A percentile compares a stretch with the other conserved stretches of the same genome.
Conservation (phyloP, 2,888 invertebrate species). For the Cistogaster globosa region DNA sequence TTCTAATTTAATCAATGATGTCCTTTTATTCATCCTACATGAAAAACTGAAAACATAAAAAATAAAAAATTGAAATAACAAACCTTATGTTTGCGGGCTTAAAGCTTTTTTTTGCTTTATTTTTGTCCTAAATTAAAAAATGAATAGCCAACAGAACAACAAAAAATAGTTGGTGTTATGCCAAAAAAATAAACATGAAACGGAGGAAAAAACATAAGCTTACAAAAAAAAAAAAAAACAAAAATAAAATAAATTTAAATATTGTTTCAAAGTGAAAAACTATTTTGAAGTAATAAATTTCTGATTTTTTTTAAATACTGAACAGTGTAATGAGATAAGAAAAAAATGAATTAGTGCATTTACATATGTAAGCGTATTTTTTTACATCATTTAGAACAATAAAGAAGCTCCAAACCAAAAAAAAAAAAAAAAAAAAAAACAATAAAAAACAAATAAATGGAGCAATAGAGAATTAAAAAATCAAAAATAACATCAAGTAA, state of each 20-base stretch:
- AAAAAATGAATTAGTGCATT: not conserved
- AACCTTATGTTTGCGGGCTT: constrained; percentile 63
- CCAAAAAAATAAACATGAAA: constrained; percentile 36
- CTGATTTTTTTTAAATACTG: constrained; percentile 24
- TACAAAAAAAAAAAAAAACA: constrained; percentile 23
- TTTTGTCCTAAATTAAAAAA: constrained; percentile 42
- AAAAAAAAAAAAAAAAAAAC: no score
- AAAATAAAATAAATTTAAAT: constrained; percentile 21
- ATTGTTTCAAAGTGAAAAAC: constrained; percentile 17
- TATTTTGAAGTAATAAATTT: constrained; percentile 57
- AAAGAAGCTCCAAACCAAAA: no score
- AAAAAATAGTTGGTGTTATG: constrained; percentile 65
- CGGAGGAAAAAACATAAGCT: constrained; percentile 34
- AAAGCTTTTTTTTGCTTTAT: constrained; percentile 40
- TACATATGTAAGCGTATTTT: no score
- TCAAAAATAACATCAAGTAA: no score
- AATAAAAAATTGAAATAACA: constrained; percentile 37
- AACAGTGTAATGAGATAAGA: constrained; percentile 10
- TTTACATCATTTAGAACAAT: no score
- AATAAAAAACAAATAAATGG: no score
- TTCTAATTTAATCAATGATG: constrained; percentile 64
- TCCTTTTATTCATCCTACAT: constrained; percentile 21
- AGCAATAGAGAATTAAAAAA: no score
- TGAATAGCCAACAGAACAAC: constrained; percentile 41
- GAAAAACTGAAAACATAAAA: constrained; percentile 23